These are phyloP conservation scores for Tapirus indicus DNA, from an alignment of 2,797 vertebrate species.

Conservation along the genomic window DNA sequence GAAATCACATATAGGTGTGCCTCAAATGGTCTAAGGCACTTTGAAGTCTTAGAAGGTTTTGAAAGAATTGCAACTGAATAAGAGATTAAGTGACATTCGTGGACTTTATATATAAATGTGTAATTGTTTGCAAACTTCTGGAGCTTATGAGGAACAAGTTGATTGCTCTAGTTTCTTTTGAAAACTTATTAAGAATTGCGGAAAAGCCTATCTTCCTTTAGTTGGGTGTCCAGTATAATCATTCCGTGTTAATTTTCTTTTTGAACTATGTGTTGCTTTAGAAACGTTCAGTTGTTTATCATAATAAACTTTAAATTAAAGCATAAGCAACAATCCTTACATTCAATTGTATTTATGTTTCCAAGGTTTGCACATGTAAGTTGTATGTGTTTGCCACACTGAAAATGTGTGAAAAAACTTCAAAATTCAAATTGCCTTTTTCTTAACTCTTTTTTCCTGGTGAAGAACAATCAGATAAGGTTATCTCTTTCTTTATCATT, in stretches of 20 bases:
- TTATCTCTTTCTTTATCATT: neutral
- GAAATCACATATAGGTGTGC: too few relatives aligned
- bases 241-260: neutral
- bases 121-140: neutral
- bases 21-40: neutral
- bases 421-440: neutral
- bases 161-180: neutral
- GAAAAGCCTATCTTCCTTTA: neutral
- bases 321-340: neutral
- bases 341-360: neutral
- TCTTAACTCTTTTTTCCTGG: neutral
- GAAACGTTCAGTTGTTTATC: constrained; percentile 40
- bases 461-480: neutral
- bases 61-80: neutral
- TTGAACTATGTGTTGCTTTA: neutral
- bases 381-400: constrained; percentile 3
- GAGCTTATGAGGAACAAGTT: neutral
- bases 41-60: neutral
- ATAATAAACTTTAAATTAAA: constrained; percentile 32
- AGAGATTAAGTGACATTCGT: neutral
- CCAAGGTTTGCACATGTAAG: neutral
- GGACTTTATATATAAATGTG: neutral
- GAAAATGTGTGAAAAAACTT: constrained; percentile 1
- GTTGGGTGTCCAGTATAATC: neutral
- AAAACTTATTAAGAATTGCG: neutral